Evolutionary conservation across 2,888 invertebrate genomes (phyloP), one percentile per base, ranked within the genome.

Genomic region (Campaea margaritaria): DNA sequence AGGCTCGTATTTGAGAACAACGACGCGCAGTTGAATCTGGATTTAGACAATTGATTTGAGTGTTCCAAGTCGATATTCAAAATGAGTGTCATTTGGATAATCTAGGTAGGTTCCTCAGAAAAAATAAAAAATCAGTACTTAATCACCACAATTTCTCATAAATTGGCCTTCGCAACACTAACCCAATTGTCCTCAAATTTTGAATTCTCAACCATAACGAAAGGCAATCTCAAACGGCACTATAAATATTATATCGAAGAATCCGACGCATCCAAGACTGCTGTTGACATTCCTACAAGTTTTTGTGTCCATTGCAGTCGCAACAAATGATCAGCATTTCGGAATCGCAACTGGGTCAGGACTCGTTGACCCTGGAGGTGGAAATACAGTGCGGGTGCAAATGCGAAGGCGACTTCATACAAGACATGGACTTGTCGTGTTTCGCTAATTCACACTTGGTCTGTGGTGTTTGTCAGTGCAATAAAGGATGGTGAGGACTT

Each of bases 291-390:
- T 62, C 56, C 39, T 44, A 45, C 50, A 61, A 52, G 50, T 51
- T 51, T 56, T 62, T 62, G 47, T 27, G 41, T 47, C 16, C 31
- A 44, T 76, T 79, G 31, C 76, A 92, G 91, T 78, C 77, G 16
- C 80, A 73, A 28, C 83, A 90, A 75, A 93, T 85, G 0, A 93
- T 96, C 47, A 89, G 88, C 12, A 96, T 98, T 72, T 95, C 95
- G 59, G 97, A 97, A 69, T 95, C 95, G 3, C 96, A 96, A 53
- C 91, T 98, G 48, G 94, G 94, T 2, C 96, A 96, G 47, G 95
- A 96, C 72, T 86, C 90, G 14, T 82, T 97, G 57, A 92, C 93
- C 12, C 84, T 98, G 44, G 95, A 96, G 49, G 93, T 97, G 42
- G 95, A 96, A 69, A 88, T 97, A 51, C 93, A 96, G 65, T 95